Base-by-base conservation (phyloP, 2,888 invertebrate species). In the Lysandra bellargus region DNA sequence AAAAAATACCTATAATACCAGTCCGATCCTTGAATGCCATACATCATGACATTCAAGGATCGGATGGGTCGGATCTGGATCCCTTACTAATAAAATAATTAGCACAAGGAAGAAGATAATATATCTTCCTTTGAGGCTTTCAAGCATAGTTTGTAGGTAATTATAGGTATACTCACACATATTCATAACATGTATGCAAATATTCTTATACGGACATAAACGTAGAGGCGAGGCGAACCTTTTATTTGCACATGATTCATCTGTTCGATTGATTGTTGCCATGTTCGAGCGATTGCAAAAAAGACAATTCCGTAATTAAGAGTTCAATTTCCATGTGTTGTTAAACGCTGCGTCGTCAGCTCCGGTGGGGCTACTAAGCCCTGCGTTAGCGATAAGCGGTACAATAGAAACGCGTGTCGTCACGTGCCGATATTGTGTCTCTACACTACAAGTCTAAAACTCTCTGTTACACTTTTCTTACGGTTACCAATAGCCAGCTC, bases 221-320 rank as follows among this genome's bases (percentile, higher is more conserved):
- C 53, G 3, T 64, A 23, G 33, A 4, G 14, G 9, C 33, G 33
- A 33, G 17, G 14, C 69, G 33, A 14, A 33, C 76, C 76, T 76
- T 57, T 49, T 53, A 33, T 75, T 75, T 12, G 40, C 53, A 53
- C 49, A 49, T 30, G 75, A 75, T 73, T 72, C 37, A 40, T 61
- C 77, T 14, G 61, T 17, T 78, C 84, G 83, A 80, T 82, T 82
- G 79, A 80, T 78, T 79, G 79, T 80, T 79, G 64, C 79, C 57
- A 80, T 80, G 79, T 80, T 79, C 78, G 79, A 83, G 84, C 80
- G 81, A 81, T 80, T 81, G 77, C 79, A 81, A 82, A 84, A 85
- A 85, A 85, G 86, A 85, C 86, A 86, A 84, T 85, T 84, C 83
- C 82, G 85, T 86, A 91, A 91, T 90, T 90, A 89, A 88, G 87